These are phyloP conservation scores for Proterorhinus semilunaris DNA, from an alignment of 2,113 vertebrate species.

Conservation along the genomic window DNA sequence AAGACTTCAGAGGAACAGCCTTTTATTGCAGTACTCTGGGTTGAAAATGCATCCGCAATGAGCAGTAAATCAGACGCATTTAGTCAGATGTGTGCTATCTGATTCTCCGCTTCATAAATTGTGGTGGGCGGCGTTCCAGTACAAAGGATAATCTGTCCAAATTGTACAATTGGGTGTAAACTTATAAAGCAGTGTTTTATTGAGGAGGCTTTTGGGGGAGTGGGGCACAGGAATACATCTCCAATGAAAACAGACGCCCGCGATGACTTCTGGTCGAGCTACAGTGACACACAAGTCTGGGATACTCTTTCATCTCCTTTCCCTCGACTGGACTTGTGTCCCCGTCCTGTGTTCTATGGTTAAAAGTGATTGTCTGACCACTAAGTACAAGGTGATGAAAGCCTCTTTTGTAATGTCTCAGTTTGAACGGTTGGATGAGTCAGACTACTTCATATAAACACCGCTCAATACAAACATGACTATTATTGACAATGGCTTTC, in stretches of 20 bases:
- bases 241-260: slow-evolving; percentile 69
- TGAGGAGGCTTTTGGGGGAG: slow-evolving; percentile 22
- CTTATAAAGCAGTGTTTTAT: slow-evolving; percentile 66
- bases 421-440: slow-evolving; percentile 10
- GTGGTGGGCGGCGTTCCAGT: slow-evolving; percentile 30
- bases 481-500: not conserved
- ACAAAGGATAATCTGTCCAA: slow-evolving; percentile 52
- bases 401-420: slow-evolving; percentile 17
- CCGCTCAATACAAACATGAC: not conserved
- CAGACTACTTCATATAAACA: not conserved
- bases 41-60: slow-evolving; percentile 13
- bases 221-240: slow-evolving; percentile 45
- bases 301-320: slow-evolving; percentile 48
- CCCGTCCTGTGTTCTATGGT: slow-evolving; percentile 34
- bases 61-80: slow-evolving; percentile 47
- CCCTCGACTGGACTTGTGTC: slow-evolving; percentile 36
- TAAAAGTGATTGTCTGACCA: slow-evolving; percentile 13
- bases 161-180: slow-evolving; percentile 63
- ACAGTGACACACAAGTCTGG: slow-evolving; percentile 45
- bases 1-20: slow-evolving; percentile 40
- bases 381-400: slow-evolving; percentile 1
- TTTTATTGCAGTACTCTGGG: slow-evolving; percentile 42
- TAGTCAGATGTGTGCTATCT: slow-evolving; percentile 17
- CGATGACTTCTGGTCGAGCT: slow-evolving; percentile 53
- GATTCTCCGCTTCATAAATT: slow-evolving; percentile 42